These are phyloP conservation scores for Netta rufina DNA, from an alignment of 2,797 vertebrate genomes.

Conservation along the genomic window DNA sequence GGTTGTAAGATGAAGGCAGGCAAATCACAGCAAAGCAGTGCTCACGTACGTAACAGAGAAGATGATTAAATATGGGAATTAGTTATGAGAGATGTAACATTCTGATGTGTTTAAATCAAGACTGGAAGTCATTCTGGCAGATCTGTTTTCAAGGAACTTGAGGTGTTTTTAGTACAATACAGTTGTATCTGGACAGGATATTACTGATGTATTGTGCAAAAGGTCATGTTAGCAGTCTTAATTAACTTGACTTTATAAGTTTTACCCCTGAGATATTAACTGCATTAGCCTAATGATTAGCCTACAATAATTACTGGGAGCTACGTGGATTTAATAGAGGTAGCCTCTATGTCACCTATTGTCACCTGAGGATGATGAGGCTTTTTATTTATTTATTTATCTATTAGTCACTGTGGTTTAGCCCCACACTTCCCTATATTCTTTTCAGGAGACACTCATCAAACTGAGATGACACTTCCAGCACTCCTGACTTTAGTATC, in stretches of 20 bases:
- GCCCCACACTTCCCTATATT: background rate
- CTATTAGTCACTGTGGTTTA: background rate
- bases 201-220: background rate
- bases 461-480: background rate
- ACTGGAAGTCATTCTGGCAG: background rate
- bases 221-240: background rate
- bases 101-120: background rate
- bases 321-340: background rate
- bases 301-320: background rate
- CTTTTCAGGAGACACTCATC: background rate
- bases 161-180: background rate
- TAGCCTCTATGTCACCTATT: too few relatives aligned
- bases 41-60: background rate
- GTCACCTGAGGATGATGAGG: background rate
- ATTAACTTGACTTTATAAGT: background rate
- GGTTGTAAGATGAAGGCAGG: background rate
- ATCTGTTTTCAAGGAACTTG: background rate
- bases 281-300: background rate
- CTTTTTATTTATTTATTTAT: background rate
- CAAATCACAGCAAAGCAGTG: background rate
- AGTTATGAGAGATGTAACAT: too few relatives aligned
- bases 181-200: background rate
- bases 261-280: background rate
- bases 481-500: background rate
- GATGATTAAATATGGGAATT: background rate